Evolutionary conservation across 2,888 invertebrate genomes (phyloP), one percentile per base, ranked within the genome.

Genomic region (Eugnorisma glareosa): DNA sequence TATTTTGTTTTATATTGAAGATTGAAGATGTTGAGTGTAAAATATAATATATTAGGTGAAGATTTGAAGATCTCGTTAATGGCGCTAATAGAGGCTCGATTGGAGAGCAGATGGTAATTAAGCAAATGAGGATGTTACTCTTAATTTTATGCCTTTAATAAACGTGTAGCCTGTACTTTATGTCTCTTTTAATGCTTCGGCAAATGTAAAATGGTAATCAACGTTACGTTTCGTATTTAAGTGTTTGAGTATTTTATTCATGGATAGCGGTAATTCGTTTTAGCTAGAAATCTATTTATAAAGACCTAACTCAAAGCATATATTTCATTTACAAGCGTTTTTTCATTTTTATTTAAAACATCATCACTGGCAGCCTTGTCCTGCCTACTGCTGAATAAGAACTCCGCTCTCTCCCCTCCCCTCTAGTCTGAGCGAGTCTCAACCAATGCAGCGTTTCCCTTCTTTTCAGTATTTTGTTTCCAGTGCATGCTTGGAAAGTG

Each of bases 1-100:
- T 83, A 82, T 87, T 86, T 84, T 85, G 82, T 84, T 85, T 85
- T 81, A 84, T 82, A 80, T 84, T 86, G 48, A n/a, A n/a, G n/a
- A 63, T 71, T 76, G 59, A 77, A 82, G 73, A 67, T 54, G 66
- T 63, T 75, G 48, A 69, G 64, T 75, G 54, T 66, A 48, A 69
- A 84, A 72, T 82, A 54, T 82, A 73, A 72, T 75, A 24, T 72
- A 74, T 75, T 59, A 64, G 5, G 67, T 48, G 74, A 63, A 67
- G 43, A 72, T 85, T 74, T 63, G 72, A 67, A 74, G 59, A 51
- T 54, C 71, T 64, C 48, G 43, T 40, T 82, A 66, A 57, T 72
- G 40, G 54, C 61, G 61, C 21, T 72, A 78, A 78, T 73, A 75
- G 74, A 63, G 59, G 51, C 66, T 72, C 45, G 61, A 74, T 82